Conservation (phyloP, 1,140 invertebrate genomes). For the Drosophila lini region DNA sequence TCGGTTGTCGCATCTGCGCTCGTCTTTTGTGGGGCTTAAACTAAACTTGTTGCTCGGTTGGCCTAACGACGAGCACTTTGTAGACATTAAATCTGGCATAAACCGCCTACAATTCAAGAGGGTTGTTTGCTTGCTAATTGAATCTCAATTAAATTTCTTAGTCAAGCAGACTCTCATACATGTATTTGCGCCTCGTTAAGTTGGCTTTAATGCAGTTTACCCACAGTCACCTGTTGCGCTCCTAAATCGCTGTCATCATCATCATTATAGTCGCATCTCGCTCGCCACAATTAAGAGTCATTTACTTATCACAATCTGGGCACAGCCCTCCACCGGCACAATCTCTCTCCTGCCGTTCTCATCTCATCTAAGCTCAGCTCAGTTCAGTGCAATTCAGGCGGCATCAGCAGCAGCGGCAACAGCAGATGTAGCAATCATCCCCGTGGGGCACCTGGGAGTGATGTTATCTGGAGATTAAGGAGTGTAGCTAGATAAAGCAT, state of each 20-base stretch:
- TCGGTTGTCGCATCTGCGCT: constrained; percentile 15
- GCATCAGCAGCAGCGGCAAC: constrained; percentile 1
- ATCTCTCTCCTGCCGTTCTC: constrained; percentile 10
- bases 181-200: constrained; percentile 14
- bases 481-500: neutral
- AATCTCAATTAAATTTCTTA: constrained; percentile 28
- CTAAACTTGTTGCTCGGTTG: constrained; percentile 26
- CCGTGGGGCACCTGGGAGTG: constrained; percentile 7
- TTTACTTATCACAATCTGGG: constrained; percentile 67
- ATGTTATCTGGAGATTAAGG: neutral
- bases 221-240: constrained; percentile 62
- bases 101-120: constrained; percentile 5
- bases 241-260: constrained; percentile 24
- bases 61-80: constrained; percentile 11
- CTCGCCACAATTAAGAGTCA: constrained; percentile 58
- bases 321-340: constrained; percentile 7
- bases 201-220: constrained; percentile 22
- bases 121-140: constrained; percentile 35
- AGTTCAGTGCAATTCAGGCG: constrained; percentile 18
- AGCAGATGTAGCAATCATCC: constrained; percentile 24
- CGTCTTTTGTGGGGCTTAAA: constrained; percentile 11
- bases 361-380: constrained; percentile 22
- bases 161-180: constrained; percentile 23
- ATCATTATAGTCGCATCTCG: constrained; percentile 35
- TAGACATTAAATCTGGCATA: constrained; percentile 20